A percentile compares a stretch with the other conserved stretches of the same genome.
Conservation (phyloP, 2,797 vertebrate genomes). For the Aulostomus chinensis region DNA sequence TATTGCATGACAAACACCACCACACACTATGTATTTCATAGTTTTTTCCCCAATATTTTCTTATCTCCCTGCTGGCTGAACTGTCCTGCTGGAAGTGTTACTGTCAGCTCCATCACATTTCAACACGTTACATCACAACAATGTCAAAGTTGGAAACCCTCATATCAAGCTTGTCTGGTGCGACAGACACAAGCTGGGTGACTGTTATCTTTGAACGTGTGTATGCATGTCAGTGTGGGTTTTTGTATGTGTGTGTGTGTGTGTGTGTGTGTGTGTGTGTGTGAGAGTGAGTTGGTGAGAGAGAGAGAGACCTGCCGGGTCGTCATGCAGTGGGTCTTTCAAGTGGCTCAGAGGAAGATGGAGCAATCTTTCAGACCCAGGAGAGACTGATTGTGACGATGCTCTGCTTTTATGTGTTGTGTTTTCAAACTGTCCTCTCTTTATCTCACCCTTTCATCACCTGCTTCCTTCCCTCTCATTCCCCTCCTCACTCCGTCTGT, state of each 20-base stretch:
- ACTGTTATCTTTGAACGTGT: slow-evolving; percentile 6
- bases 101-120: slow-evolving; percentile 19
- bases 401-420: slow-evolving; percentile 22
- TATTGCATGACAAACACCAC: slow-evolving; percentile 11
- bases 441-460: slow-evolving; percentile 38
- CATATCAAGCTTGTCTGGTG: background rate
- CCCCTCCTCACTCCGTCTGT: background rate
- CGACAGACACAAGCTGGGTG: slow-evolving; percentile 2
- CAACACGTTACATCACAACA: slow-evolving; percentile 10
- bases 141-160: slow-evolving; percentile 4
- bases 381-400: slow-evolving; percentile 19
- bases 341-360: slow-evolving; percentile 31
- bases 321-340: slow-evolving; percentile 20
- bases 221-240: background rate
- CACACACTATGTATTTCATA: slow-evolving; percentile 5
- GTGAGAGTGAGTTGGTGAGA: slow-evolving; percentile 4
- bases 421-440: slow-evolving; percentile 21
- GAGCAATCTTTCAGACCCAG: slow-evolving; percentile 17
- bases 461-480: background rate
- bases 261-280: slow-evolving; percentile 6
- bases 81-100: background rate
- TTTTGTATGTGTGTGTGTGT: too few species aligned
- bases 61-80: slow-evolving; percentile 6
- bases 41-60: slow-evolving; percentile 3
- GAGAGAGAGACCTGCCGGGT: slow-evolving; percentile 2